A percentile compares a stretch with the other conserved stretches of the same genome.
Conservation (phyloP, 2,888 invertebrate species). For the Melangyna quadrimaculata region DNA sequence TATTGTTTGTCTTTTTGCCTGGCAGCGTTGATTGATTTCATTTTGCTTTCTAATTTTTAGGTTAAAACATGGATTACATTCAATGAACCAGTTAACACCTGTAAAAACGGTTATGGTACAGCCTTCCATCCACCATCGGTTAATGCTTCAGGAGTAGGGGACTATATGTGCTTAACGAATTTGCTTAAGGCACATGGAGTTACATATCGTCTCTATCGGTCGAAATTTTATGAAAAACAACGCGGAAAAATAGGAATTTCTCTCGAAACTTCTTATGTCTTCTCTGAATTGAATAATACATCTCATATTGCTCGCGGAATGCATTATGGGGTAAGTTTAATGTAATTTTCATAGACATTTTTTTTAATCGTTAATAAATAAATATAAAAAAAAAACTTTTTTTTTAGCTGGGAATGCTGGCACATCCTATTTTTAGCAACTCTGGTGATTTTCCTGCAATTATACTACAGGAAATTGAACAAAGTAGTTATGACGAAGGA, state of each 20-base stretch:
- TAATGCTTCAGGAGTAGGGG: constrained; percentile 81
- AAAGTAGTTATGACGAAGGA: constrained; percentile 77
- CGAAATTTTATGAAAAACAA: constrained; percentile 78
- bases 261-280: constrained; percentile 74
- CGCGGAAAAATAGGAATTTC: constrained; percentile 77
- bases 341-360: too few species aligned
- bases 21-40: not conserved
- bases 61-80: constrained; percentile 33
- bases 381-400: too few species aligned
- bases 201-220: constrained; percentile 80
- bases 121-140: constrained; percentile 77
- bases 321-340: constrained; percentile 75
- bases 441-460: constrained; percentile 77
- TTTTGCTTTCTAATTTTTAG: not conserved
- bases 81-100: constrained; percentile 81
- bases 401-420: constrained; percentile 79
- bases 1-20: not conserved
- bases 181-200: constrained; percentile 74
- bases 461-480: constrained; percentile 76
- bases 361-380: too few species aligned
- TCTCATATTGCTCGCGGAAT: constrained; percentile 72
- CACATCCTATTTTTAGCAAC: constrained; percentile 76
- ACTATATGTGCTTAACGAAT: constrained; percentile 82
- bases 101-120: constrained; percentile 81
- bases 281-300: constrained; percentile 72